Conservation (phyloP, 2,888 invertebrate genomes). For the Trissolcus japonicus region DNA sequence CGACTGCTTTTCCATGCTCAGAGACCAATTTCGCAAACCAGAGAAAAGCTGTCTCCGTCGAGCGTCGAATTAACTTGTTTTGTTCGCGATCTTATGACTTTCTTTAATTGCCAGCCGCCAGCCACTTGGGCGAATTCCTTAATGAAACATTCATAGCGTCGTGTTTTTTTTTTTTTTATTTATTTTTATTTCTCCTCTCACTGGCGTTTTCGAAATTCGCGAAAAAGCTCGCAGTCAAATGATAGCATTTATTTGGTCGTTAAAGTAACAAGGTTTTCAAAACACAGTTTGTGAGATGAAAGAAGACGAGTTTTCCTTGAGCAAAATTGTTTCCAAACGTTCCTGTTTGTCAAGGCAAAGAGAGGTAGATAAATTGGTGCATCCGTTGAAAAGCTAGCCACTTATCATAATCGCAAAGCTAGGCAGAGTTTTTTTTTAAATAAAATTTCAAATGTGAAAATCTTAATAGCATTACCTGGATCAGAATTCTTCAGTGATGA, state of each 20-base stretch:
- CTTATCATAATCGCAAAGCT: too few relatives aligned
- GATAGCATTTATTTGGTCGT: constrained; percentile 11
- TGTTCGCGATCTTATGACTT: constrained; percentile 16
- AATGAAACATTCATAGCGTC: constrained; percentile 64
- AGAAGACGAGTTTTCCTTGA: neutral
- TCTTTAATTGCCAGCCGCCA: constrained; percentile 13
- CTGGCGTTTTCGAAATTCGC: neutral
- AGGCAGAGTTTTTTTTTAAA: too few relatives aligned
- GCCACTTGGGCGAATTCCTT: constrained; percentile 54
- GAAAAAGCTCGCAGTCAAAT: constrained; percentile 3
- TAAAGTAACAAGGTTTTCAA: constrained; percentile 1
- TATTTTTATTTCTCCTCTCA: neutral
- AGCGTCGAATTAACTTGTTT: constrained; percentile 40
- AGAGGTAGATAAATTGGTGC: too few relatives aligned
- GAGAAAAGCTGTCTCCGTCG: constrained; percentile 27
- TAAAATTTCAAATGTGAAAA: too few relatives aligned
- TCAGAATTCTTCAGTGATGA: too few relatives aligned
- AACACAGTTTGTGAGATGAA: neutral
- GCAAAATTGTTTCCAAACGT: neutral
- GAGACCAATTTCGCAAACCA: constrained; percentile 24
- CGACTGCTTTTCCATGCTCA: constrained; percentile 39
- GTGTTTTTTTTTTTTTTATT: too few relatives aligned
- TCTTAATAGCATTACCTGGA: too few relatives aligned
- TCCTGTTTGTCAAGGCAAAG: constrained; percentile 1
- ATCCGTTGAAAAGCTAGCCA: too few relatives aligned